These are phyloP conservation scores for Lepidothrix coronata DNA, from an alignment of 2,113 vertebrate genomes.

Conservation along the genomic window DNA sequence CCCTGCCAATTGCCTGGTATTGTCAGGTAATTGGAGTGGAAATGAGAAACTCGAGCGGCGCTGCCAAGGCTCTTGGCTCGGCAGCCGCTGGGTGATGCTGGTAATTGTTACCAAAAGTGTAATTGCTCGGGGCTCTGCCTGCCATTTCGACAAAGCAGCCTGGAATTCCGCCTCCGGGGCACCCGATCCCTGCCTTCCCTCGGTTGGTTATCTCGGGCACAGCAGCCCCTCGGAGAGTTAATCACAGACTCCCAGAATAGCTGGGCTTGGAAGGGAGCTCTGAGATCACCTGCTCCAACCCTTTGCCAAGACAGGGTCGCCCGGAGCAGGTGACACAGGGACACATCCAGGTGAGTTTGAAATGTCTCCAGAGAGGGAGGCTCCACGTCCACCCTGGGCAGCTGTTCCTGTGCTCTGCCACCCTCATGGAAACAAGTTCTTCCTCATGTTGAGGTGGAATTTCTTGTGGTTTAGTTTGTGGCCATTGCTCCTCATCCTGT, in stretches of 20 bases:
- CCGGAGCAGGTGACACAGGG: background rate
- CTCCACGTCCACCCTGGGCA: background rate
- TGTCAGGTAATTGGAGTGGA: slow-evolving; percentile 65
- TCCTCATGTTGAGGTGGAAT: background rate
- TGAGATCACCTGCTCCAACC: background rate
- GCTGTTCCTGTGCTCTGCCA: background rate
- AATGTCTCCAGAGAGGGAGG: background rate
- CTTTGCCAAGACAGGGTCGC: background rate
- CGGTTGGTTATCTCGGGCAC: background rate
- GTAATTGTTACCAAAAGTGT: slow-evolving; percentile 61
- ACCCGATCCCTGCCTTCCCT: slow-evolving; percentile 12
- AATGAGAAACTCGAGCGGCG: slow-evolving; percentile 41
- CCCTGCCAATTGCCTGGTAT: slow-evolving; percentile 38
- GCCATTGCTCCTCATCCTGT: background rate
- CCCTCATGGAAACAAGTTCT: background rate
- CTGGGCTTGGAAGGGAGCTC: background rate
- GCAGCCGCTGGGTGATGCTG: slow-evolving; percentile 33
- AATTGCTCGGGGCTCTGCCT: slow-evolving; percentile 61
- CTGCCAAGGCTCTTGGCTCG: slow-evolving; percentile 63
- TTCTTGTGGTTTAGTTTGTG: background rate
- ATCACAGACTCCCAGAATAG: no score
- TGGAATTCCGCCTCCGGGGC: slow-evolving; percentile 27
- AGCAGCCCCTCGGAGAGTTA: background rate
- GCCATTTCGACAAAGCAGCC: slow-evolving; percentile 11
- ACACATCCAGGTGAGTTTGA: no score